These are phyloP conservation scores for Euthynnus affinis DNA, from an alignment of 2,797 vertebrate species.

Conservation along the genomic window DNA sequence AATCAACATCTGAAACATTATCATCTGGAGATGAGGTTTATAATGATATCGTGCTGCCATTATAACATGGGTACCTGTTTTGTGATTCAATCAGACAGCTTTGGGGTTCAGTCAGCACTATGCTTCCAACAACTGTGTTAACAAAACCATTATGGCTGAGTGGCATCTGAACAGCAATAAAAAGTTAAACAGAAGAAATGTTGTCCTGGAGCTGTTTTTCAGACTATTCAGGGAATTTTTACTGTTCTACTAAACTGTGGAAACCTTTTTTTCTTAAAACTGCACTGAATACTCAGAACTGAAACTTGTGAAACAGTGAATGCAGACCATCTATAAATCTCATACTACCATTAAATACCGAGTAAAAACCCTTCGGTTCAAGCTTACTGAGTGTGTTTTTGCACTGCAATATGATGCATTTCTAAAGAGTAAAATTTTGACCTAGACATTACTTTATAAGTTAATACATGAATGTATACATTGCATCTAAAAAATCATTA, in stretches of 20 bases:
- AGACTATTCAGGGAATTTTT: background rate
- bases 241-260: background rate
- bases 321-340: conserved; percentile 18
- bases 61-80: conserved; percentile 21
- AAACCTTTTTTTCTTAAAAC: conserved; percentile 9
- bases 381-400: background rate
- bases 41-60: conserved; percentile 34
- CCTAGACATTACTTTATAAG: background rate
- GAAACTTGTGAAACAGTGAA: background rate
- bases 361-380: background rate
- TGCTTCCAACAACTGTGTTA: conserved; percentile 1
- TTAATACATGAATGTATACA: background rate
- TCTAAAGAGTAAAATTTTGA: background rate
- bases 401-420: background rate
- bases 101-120: background rate
- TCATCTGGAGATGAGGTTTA: conserved; percentile 36
- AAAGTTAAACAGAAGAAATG: conserved; percentile 22
- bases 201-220: conserved; percentile 25
- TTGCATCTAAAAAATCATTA: too few relatives aligned
- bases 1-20: conserved; percentile 57
- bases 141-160: conserved; percentile 18
- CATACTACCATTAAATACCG: background rate
- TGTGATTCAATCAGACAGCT: conserved; percentile 7
- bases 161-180: conserved; percentile 13
- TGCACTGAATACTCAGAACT: conserved; percentile 3